A percentile compares a stretch with the other conserved stretches of the same genome.
Evolutionary conservation across 2,113 vertebrate genomes (phyloP).

Genomic region (Haplochromis burtoni): DNA sequence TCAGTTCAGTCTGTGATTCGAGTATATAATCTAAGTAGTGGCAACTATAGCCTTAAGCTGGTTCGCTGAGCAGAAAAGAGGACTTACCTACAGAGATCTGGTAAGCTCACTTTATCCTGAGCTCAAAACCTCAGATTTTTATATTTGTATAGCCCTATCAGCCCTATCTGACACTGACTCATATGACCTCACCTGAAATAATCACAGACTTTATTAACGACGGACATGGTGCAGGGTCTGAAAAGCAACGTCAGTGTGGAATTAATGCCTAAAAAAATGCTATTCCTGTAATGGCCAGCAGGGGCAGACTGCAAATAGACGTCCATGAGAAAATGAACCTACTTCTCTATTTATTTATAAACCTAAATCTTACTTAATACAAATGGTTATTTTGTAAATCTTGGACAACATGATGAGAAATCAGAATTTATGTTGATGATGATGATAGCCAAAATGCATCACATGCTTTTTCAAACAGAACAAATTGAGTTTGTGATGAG

Average conservation of each 20-base stretch:
- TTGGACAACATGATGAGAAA: neutral
- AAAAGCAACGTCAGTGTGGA: neutral
- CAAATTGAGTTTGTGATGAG: neutral
- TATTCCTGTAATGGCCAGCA: neutral
- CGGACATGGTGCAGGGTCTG: neutral
- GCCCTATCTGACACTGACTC: neutral
- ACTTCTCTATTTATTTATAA: neutral
- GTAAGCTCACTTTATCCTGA: neutral
- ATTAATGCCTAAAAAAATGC: neutral
- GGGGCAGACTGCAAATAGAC: neutral
- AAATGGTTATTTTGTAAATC: neutral
- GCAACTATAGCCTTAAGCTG: neutral
- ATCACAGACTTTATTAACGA: neutral
- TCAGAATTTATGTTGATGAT: neutral
- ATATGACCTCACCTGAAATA: neutral
- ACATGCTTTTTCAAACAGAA: neutral
- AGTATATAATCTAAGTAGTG: neutral
- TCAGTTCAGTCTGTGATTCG: neutral
- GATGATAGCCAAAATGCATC: neutral
- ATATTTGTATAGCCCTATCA: neutral
- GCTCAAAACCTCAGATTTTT: neutral
- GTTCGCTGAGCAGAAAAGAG: neutral
- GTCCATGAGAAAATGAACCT: neutral
- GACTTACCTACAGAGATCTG: neutral
- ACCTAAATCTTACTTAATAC: neutral